Base-by-base conservation (phyloP, 23 tunicate genomes). In the Botrylloides violaceus region DNA sequence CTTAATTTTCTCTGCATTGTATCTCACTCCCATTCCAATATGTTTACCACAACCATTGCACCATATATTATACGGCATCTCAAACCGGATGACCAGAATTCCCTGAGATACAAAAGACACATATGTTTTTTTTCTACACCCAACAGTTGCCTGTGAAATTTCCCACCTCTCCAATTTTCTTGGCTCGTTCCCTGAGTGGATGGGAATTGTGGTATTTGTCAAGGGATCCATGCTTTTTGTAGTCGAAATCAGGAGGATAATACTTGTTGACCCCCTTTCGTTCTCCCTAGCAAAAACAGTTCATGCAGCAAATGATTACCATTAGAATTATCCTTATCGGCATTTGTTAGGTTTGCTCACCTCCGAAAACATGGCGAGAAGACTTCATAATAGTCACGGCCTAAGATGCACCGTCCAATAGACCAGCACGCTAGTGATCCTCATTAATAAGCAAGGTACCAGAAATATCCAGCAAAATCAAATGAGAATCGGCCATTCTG, bases 11-110 rank as follows among this genome's bases (percentile, higher is more conserved):
- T 92, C 98, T 21, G 98, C 84, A 74, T 87, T 92, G 34, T 92
- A 92, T 2, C 98, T 80, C 5, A 85, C 94, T 26, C 94, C 98
- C 98, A 92, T 85, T 15, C 87, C 98, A 60, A 92, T 85, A 34
- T 92, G 92, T 6, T 60, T 85, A 58, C 77, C 65, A 47, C 98
- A 92, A 29, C 98, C 98, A 56, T 79, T 76, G 61, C 98, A 92
- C 98, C 98, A 92, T 24, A 92, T 92, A 37, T 87, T 87, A 59
- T 85, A 92, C 12, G 98, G 98, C 87, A 92, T 87, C 61, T 92
- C 98, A 71, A 92, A 85, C 2, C 98, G 77, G 49, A 92, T 87
- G 70, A 81, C 78, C 15, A 92, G 75, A 64, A 92, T 92, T 26
- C 95, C 95, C 87, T 87, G 62, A 79, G 79, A 82, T 23, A 49